Conservation (phyloP, 2,888 invertebrate species). For the Actias luna region DNA sequence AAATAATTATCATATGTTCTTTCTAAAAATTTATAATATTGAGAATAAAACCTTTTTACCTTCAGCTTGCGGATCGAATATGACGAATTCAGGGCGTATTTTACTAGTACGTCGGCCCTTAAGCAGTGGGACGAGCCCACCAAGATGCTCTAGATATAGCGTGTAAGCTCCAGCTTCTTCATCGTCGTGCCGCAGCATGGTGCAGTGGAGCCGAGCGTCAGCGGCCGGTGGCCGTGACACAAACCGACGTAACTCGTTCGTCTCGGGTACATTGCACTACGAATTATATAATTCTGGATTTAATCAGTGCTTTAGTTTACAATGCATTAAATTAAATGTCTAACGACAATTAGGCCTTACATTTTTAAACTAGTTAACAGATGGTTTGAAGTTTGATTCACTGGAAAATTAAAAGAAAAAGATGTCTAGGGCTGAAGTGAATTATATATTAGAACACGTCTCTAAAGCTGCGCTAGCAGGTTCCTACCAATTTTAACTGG, state of each 20-base stretch:
- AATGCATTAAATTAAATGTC: no score
- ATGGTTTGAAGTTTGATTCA: no score
- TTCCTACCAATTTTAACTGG: no score
- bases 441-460: no score
- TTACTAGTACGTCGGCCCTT: slow-evolving; percentile 98
- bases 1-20: no score
- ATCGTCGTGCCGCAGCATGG: slow-evolving; percentile 97
- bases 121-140: slow-evolving; percentile 96
- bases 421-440: no score
- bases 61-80: slow-evolving; percentile 94
- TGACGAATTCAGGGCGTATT: slow-evolving; percentile 98
- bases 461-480: no score
- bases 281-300: background rate
- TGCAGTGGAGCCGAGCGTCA: slow-evolving; percentile 95
- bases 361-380: no score
- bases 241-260: slow-evolving; percentile 93
- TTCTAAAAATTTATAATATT: background rate
- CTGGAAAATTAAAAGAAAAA: no score
- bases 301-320: no score
- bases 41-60: slow-evolving; percentile 70
- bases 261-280: slow-evolving; percentile 97
- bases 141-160: slow-evolving; percentile 96
- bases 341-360: no score
- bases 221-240: slow-evolving; percentile 92
- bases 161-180: slow-evolving; percentile 91